phyloP scores from a whole-genome alignment of 2,797 vertebrate species.

The Siniperca obscura region DNA sequence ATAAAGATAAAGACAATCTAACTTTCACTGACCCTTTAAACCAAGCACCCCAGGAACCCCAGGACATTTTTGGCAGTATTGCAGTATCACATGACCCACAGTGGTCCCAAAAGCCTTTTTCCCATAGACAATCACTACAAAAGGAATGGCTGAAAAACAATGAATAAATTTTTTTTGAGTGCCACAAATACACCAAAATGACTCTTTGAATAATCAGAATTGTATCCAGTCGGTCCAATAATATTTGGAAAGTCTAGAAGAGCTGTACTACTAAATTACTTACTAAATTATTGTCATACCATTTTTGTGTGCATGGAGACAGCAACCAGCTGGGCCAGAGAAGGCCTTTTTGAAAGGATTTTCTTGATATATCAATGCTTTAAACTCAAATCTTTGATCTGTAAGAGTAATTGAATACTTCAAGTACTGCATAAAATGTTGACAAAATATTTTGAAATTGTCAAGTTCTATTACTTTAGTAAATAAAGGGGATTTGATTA shows the following conservation, averaged over 20 bases:
- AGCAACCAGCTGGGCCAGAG: background rate
- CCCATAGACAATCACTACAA: background rate
- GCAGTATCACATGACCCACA: background rate
- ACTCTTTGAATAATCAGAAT: too few species aligned
- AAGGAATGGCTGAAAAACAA: background rate
- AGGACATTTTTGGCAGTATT: background rate
- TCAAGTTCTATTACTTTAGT: background rate
- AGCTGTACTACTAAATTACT: background rate
- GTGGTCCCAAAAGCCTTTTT: background rate
- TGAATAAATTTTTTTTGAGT: background rate
- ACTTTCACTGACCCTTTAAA: constrained; percentile 4
- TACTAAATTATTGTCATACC: background rate
- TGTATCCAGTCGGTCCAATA: too few species aligned
- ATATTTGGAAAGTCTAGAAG: background rate
- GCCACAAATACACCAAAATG: background rate
- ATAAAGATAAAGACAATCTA: background rate
- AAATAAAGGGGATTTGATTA: constrained; percentile 5
- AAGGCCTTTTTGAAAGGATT: background rate
- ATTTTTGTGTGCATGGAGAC: background rate
- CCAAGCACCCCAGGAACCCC: background rate
- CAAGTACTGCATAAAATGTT: background rate
- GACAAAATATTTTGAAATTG: background rate
- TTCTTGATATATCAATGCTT: background rate
- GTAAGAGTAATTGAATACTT: background rate
- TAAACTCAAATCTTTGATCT: background rate